Evolutionary conservation across 2,888 invertebrate species (phyloP), one percentile per base, ranked within the genome.

Genomic region (Eutolmus rufibarbis): DNA sequence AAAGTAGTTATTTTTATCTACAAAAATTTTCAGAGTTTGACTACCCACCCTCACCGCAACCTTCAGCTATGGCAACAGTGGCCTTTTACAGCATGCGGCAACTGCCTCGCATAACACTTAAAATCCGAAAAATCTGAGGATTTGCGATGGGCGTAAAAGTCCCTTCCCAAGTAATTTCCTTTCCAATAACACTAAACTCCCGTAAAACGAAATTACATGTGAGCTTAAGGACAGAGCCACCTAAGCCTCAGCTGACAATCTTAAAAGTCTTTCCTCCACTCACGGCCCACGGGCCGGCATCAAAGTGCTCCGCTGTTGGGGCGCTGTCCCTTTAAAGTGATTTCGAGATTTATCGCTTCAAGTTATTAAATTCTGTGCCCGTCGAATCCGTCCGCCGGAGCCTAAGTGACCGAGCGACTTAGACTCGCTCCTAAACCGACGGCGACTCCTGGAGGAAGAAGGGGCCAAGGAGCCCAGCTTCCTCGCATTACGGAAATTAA

Each of bases 401-500:
- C 23, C 66, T 23, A 66, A 66, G 66, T 66, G 66, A 66, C 66
- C 66, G 66, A 19, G 2, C 23, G 66, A 28, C 19, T 28, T 23
- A 4, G 23, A 28, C 12, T 7, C 23, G 12, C 23, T 57, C 57
- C 57, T 57, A 19, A 1, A 19, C 7, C 5, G 19, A 37, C 9
- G 9, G 14, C 9, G 28, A 23, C 5, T 46, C 43, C 14, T 46
- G 16, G 16, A 46, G 43, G 14, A 46, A 43, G 14, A 43, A 14
- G 43, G 43, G 16, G 43, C 5, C 43, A 51, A 76, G 19, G n/a
- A 76, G 37, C 28, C 34, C 16, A n/a, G n/a, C 37, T 79, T 46
- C 43, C 23, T 79, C 46, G 28, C 79, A 43, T 79, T 79, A 79
- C 79, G 79, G 43, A 79, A 79, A 79, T 79, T 79, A 79, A 79